Evolutionary conservation across 2,797 vertebrate genomes (phyloP), one percentile per base, ranked within the genome.

Genomic region (Hyperoplus lanceolatus): DNA sequence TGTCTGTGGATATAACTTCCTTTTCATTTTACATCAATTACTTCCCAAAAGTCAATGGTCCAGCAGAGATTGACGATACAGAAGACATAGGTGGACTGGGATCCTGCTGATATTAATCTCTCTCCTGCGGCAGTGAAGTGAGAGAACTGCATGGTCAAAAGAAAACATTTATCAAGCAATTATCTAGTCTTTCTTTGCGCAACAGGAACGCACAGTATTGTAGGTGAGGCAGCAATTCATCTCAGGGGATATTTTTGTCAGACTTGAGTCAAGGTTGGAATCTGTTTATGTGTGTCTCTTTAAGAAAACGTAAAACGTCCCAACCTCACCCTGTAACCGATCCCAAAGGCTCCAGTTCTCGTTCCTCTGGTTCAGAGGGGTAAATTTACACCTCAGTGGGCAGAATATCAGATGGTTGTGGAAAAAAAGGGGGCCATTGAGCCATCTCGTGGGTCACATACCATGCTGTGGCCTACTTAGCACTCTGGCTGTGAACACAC

Each of bases 391-490:
- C 87, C 90, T 92, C 88, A 86, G 79, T 85, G 1, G 87, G 72
- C 89, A 75, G 80, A 88, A 90, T 94, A 86, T 94, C 93, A 87
- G 87, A 91, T 91, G 91, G 85, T 90, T 42, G 81, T 79, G 87
- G 84, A 89, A 92, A 94, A 90, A 93, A 92, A 92, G 89, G 84
- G 90, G 90, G 85, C 88, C 89, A 82, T 83, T 12, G 82, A 85
- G 87, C 77, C 88, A 82, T 87, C 85, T 88, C 72, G 15, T 79
- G 86, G 93, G 87, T 91, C 87, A 90, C 90, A 91, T 91, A 88
- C 92, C 91, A 87, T 77, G 70, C 86, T 79, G 88, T 91, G 93
- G 87, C 93, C 94, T 92, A 93, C 79, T 93, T 95, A 89, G 79
- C 82, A 73, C 80, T 56, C 80, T 81, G 84, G 80, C 90, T 88